Conservation (phyloP, 1,140 invertebrate species). For the Drosophila sturtevanti region DNA sequence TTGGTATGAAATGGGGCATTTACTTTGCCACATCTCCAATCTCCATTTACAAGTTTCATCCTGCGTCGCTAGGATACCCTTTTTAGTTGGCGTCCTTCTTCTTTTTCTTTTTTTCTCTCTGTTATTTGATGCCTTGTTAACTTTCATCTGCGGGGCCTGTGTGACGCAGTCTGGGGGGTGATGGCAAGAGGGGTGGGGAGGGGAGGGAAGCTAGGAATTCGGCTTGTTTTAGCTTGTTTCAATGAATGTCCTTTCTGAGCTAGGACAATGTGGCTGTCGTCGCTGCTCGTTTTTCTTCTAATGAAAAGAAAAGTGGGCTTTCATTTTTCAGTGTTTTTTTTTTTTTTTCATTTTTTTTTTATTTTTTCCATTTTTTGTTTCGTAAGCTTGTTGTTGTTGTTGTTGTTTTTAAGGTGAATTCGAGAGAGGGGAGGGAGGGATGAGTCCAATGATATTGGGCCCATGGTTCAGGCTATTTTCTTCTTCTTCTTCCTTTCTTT, state of each 20-base stretch:
- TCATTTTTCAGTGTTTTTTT: conserved; percentile 57
- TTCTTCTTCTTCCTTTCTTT: no score
- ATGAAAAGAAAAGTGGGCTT: conserved; percentile 72
- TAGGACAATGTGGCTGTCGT: conserved; percentile 49
- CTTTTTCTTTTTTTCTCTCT: not conserved
- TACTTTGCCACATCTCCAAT: conserved; percentile 33
- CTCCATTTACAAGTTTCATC: conserved; percentile 38
- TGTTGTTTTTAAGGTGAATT: conserved; percentile 31
- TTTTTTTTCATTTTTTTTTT: conserved; percentile 11
- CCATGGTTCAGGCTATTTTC: not conserved
- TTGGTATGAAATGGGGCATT: no score
- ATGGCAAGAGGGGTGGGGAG: no score
- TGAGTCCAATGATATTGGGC: conserved; percentile 24
- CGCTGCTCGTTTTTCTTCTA: conserved; percentile 67
- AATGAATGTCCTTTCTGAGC: conserved; percentile 56
- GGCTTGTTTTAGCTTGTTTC: conserved; percentile 66
- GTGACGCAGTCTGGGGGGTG: not conserved
- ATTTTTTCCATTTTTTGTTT: no score
- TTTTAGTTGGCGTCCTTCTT: conserved; percentile 36
- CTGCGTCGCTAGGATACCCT: conserved; percentile 74
- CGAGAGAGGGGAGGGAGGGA: conserved; percentile 30
- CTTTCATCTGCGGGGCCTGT: conserved; percentile 53
- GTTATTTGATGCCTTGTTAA: conserved; percentile 79
- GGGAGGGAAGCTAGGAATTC: conserved; percentile 42
- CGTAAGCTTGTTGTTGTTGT: conserved; percentile 29